Percentiles rank a stretch among this genome's conserved stretches.
phyloP scores from a whole-genome alignment of 2,797 vertebrate species.

The Heteromormyrus szaboi region DNA sequence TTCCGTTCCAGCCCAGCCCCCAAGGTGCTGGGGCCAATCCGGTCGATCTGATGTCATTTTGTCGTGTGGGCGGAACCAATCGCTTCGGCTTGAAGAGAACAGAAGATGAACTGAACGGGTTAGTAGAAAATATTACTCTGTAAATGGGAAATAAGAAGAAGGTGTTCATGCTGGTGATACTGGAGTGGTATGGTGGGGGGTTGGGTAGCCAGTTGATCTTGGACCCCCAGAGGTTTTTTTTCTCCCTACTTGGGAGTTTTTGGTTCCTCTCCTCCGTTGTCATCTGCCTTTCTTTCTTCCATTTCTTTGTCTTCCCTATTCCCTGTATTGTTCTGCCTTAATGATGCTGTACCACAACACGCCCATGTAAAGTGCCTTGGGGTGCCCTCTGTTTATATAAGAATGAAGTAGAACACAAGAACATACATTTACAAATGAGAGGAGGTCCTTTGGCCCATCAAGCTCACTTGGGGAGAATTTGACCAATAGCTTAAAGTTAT shows the following conservation, averaged over 20 bases:
- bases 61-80: conserved; percentile 65
- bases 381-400: not conserved
- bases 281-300: not conserved
- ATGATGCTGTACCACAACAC: not conserved
- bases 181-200: not conserved
- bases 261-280: not conserved
- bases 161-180: not conserved
- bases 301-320: not conserved
- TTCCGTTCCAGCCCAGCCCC: conserved; percentile 51
- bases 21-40: conserved; percentile 64
- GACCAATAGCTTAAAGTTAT: not conserved
- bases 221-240: not conserved
- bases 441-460: not conserved
- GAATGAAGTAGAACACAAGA: not conserved
- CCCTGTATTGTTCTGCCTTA: not conserved
- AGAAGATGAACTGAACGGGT: conserved; percentile 73
- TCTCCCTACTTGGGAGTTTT: not conserved
- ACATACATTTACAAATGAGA: not conserved
- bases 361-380: not conserved
- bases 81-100: conserved; percentile 75
- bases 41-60: conserved; percentile 73
- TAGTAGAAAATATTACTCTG: conserved; percentile 15
- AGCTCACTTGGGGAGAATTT: not conserved
- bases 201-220: not conserved
- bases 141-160: not conserved